Evolutionary conservation across 1,140 invertebrate genomes (phyloP).

Genomic region (Sinonovacula constricta): DNA sequence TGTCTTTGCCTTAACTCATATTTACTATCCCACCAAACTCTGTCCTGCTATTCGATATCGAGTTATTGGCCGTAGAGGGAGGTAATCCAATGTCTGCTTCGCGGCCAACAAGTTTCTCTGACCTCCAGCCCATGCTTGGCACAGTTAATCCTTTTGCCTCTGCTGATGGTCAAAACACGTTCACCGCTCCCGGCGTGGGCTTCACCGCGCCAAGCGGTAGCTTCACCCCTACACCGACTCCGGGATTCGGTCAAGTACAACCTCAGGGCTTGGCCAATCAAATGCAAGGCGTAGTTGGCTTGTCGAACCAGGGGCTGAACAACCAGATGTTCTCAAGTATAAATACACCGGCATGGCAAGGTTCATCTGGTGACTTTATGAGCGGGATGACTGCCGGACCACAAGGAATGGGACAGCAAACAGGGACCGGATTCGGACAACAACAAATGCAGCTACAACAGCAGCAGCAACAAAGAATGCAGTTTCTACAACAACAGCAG

Average conservation of each 20-base stretch:
- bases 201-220: not conserved
- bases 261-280: not conserved
- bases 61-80: conserved; percentile 27
- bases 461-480: too few species aligned
- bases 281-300: too few species aligned
- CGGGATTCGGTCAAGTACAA: not conserved
- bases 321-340: not conserved
- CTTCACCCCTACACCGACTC: not conserved
- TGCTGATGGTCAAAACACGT: too few species aligned
- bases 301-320: not conserved
- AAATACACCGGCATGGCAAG: not conserved
- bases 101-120: not conserved
- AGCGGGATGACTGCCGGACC: not conserved
- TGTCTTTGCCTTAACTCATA: conserved; percentile 39
- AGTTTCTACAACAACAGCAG: too few species aligned
- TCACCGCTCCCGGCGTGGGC: too few species aligned
- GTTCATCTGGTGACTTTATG: not conserved
- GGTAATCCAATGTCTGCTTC: not conserved
- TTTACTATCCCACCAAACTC: conserved; percentile 38
- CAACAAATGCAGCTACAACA: too few species aligned
- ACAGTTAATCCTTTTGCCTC: too few species aligned
- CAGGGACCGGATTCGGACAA: too few species aligned
- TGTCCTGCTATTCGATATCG: conserved; percentile 38
- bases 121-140: too few species aligned
- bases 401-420: not conserved